Base-by-base conservation (phyloP, 1,140 invertebrate species). In the Drosophila murphyi region DNA sequence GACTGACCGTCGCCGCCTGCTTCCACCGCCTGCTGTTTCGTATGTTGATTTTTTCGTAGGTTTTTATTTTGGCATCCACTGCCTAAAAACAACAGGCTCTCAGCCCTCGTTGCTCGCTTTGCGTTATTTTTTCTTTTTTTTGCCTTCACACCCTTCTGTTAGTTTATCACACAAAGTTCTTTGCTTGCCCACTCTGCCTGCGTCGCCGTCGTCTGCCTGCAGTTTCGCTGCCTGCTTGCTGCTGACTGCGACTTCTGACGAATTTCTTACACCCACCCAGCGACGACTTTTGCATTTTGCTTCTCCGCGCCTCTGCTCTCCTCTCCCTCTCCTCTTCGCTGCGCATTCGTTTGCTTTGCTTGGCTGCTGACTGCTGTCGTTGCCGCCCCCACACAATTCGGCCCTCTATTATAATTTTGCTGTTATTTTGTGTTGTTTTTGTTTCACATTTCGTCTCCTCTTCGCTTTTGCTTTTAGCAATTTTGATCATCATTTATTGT, bases 201-300 rank as follows among this genome's bases (percentile, higher is more conserved):
- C 65, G 37, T 60, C 32, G 31, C 60, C 31, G 28, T 4, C 43
- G 41, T 12, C 20, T 20, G 54, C 61, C 63, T 72, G 65, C 72
- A 75, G 32, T 37, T 52, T 5, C 8, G 31, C 45, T 54, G 55
- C 37, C 32, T 50, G 28, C n/a, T 63, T 50, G 28, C n/a, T 63
- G 43, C 12, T 61, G 45, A 55, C 71, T 60, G 55, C 37, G 64
- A 63, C 48, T 86, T 87, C 82, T 82, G 75, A 78, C 55, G 82
- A 76, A 82, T 82, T 88, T 79, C 64, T 72, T 88, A 82, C 83
- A 87, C 83, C 83, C 83, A 89, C 85, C 83, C 83, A 88, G 43
- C 67, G 65, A 75, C 68, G 65, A 81, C 57, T 88, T 87, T 87
- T 87, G 82, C 82, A 81, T 86, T 37, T 34, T 5, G 1, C 54